phyloP scores from a whole-genome alignment of 64 coral and sea anemone species.

The Dendrophyllia cribrosa region DNA sequence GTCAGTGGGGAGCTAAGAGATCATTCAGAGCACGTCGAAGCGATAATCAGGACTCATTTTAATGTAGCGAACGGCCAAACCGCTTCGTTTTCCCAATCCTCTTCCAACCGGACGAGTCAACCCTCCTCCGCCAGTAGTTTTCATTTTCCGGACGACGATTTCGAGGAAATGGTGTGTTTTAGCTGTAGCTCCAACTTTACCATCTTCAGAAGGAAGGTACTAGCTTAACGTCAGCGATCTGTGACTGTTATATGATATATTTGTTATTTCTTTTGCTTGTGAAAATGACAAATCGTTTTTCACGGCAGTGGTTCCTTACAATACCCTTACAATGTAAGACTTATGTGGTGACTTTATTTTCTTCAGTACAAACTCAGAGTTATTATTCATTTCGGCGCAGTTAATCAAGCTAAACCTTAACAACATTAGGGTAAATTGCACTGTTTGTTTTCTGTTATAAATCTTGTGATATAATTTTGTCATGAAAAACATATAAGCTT shows the following conservation, averaged over 20 bases:
- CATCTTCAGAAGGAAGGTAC: conserved; percentile 79
- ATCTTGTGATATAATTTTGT: neutral
- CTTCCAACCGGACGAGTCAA: neutral
- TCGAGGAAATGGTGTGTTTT: conserved; percentile 81
- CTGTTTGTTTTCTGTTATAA: neutral
- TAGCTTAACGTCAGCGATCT: neutral
- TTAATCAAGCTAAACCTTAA: neutral
- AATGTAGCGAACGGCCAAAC: conserved; percentile 32
- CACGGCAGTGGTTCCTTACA: too few relatives aligned
- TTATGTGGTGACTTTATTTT: too few relatives aligned
- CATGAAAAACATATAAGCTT: too few relatives aligned
- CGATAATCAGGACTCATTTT: conserved; percentile 75
- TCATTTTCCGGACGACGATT: neutral
- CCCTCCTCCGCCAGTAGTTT: conserved; percentile 1
- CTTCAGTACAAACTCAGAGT: too few relatives aligned
- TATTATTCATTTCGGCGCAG: neutral
- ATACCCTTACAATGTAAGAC: too few relatives aligned
- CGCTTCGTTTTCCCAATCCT: neutral
- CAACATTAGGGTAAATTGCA: neutral
- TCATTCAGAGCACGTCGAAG: conserved; percentile 76
- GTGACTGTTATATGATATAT: neutral
- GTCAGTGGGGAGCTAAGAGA: conserved; percentile 87
- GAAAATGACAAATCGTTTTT: neutral
- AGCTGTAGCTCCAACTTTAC: conserved; percentile 78
- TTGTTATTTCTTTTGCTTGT: neutral